Base-by-base conservation (phyloP, 2,888 invertebrate genomes). In the Flexamia atlantica region DNA sequence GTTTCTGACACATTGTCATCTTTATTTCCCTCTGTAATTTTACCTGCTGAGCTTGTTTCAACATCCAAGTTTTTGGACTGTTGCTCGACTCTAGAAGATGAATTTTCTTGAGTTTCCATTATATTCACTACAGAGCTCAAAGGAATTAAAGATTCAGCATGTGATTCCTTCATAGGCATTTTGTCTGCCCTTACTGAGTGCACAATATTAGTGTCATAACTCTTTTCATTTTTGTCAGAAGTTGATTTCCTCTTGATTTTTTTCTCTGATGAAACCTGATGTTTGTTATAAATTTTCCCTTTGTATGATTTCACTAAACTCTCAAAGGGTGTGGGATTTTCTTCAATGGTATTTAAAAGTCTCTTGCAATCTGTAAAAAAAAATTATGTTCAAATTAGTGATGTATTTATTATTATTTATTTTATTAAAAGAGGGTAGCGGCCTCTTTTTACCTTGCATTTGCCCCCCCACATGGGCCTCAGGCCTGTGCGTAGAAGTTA, bases 321-420 rank as follows among this genome's bases (percentile, higher is more conserved):
- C 20, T 64, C 64, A 30, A 64, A 64, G 30, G 30, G 28, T 28
- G 64, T 64, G 14, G 14, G 28, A 4, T 9, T 28, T 28, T 30
- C 30, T 28, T 64, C 23, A 20, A 4, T 64, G 30, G 20, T 53
- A 53, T 30, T 28, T 28, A 30, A 28, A 25, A 28, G 64, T 17
- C 64, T 64, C 17, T 64, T 64, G 28, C 64, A 12, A 1, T 30
- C 64, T 64, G 64, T 25, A 64, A 64, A 36, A 36, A 7, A n/a
- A n/a, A n/a, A n/a, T n/a, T n/a, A n/a, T n/a, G n/a, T n/a, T n/a
- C n/a, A n/a, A n/a, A n/a, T n/a, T n/a, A n/a, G n/a, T n/a, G n/a
- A n/a, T n/a, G n/a, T n/a, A n/a, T n/a, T n/a, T n/a, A n/a, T n/a
- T n/a, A n/a, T n/a, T n/a, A n/a, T n/a, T n/a, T n/a, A n/a, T n/a